A percentile compares a stretch with the other conserved stretches of the same genome.
Conservation (phyloP, 64 coral and sea anemone species). For the Acropora tenuis region DNA sequence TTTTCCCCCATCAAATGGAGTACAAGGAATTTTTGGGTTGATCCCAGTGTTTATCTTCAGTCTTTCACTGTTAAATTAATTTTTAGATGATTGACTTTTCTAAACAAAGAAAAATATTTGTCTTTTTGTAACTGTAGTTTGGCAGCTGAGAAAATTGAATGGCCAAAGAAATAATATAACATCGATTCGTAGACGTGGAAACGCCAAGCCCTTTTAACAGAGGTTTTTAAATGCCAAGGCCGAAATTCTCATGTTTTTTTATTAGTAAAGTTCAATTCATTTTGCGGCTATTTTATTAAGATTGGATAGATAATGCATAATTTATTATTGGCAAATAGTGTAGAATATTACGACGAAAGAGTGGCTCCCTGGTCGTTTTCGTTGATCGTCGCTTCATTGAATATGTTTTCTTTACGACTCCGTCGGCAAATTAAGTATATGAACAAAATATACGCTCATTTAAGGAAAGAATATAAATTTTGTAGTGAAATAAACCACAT, state of each 20-base stretch:
- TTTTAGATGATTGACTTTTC: background rate
- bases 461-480: background rate
- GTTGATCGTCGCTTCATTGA: background rate
- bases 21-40: background rate
- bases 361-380: background rate
- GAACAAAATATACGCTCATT: background rate
- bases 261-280: background rate
- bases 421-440: background rate
- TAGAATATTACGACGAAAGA: background rate
- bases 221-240: background rate
- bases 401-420: background rate
- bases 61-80: background rate
- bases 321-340: conserved; percentile 23
- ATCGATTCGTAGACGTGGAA: too few relatives aligned
- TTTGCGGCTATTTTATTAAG: background rate
- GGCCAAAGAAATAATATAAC: too few relatives aligned
- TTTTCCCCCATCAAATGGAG: too few relatives aligned
- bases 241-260: background rate
- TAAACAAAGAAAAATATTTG: background rate
- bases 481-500: background rate
- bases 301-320: conserved; percentile 14
- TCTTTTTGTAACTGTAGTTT: background rate
- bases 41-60: background rate
- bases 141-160: background rate
- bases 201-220: too few relatives aligned